Evolutionary conservation across 2,113 vertebrate species (phyloP).

Genomic region (Ibidorhyncha struthersii): DNA sequence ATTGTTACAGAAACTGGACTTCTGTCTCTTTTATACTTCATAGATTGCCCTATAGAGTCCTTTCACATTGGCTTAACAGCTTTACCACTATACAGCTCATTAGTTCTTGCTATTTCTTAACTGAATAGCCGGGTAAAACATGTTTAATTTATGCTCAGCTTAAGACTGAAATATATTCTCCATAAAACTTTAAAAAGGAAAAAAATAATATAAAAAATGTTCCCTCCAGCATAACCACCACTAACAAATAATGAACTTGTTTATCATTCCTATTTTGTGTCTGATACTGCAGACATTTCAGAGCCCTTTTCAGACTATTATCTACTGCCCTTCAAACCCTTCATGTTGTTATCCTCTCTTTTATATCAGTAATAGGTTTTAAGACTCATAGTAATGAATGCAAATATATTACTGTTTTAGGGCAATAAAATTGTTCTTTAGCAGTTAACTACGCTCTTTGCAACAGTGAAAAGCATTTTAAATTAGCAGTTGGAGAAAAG

Average conservation of each 20-base stretch:
- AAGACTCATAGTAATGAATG: conserved; percentile 67
- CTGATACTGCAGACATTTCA: conserved; percentile 49
- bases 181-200: conserved; percentile 49
- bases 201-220: conserved; percentile 33
- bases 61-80: conserved; percentile 31
- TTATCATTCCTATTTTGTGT: conserved; percentile 52
- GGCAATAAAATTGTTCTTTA: conserved; percentile 60
- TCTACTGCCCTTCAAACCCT: conserved; percentile 60
- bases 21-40: background rate
- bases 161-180: conserved; percentile 32
- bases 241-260: conserved; percentile 50
- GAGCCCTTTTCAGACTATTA: conserved; percentile 38
- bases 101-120: conserved; percentile 57
- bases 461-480: conserved; percentile 55
- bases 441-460: conserved; percentile 26
- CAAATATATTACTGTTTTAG: conserved; percentile 66
- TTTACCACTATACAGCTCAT: conserved; percentile 48
- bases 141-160: conserved; percentile 48
- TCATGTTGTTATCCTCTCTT: conserved; percentile 59
- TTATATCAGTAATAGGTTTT: conserved; percentile 63
- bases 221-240: background rate
- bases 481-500: conserved; percentile 61
- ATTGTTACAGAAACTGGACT: background rate
- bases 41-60: conserved; percentile 16
- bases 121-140: conserved; percentile 3